A percentile compares a stretch with the other conserved stretches of the same genome.
These are phyloP conservation scores for Puffinus mauretanicus DNA, from an alignment of 2,113 vertebrate genomes.

Conservation along the genomic window DNA sequence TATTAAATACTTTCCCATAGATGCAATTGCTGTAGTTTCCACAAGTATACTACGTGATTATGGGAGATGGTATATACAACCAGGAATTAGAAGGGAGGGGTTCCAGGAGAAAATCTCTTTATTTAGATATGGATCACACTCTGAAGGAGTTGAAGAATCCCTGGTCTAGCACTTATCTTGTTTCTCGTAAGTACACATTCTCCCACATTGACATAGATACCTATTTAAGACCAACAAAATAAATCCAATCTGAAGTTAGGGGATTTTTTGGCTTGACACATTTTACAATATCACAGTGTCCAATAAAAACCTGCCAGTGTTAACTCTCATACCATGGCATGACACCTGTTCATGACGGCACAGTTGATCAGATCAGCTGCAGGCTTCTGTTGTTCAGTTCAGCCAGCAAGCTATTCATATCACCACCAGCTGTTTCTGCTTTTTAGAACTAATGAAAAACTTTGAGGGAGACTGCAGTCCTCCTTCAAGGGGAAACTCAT, in stretches of 20 bases:
- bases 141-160: slow-evolving; percentile 10
- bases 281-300: slow-evolving; percentile 38
- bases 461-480: slow-evolving; percentile 36
- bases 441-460: slow-evolving; percentile 64
- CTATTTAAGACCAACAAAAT: slow-evolving; percentile 51
- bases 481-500: background rate
- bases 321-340: slow-evolving; percentile 35
- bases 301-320: slow-evolving; percentile 36
- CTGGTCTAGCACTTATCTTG: slow-evolving; percentile 31
- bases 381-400: slow-evolving; percentile 50
- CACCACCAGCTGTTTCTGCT: slow-evolving; percentile 67
- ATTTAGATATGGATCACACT: slow-evolving; percentile 29
- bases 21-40: slow-evolving; percentile 62
- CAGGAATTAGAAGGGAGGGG: slow-evolving; percentile 56
- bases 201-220: slow-evolving; percentile 14
- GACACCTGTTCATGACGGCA: slow-evolving; percentile 62
- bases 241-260: slow-evolving; percentile 46
- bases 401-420: slow-evolving; percentile 69
- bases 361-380: slow-evolving; percentile 65
- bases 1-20: slow-evolving; percentile 67
- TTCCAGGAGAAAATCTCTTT: slow-evolving; percentile 42
- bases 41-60: slow-evolving; percentile 47
- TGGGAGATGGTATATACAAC: background rate
- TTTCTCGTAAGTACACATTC: slow-evolving; percentile 35
- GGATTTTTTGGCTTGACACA: slow-evolving; percentile 45